Evolutionary conservation across 2,797 vertebrate species (phyloP), one percentile per base, ranked within the genome.

Genomic region (Myotis myotis): DNA sequence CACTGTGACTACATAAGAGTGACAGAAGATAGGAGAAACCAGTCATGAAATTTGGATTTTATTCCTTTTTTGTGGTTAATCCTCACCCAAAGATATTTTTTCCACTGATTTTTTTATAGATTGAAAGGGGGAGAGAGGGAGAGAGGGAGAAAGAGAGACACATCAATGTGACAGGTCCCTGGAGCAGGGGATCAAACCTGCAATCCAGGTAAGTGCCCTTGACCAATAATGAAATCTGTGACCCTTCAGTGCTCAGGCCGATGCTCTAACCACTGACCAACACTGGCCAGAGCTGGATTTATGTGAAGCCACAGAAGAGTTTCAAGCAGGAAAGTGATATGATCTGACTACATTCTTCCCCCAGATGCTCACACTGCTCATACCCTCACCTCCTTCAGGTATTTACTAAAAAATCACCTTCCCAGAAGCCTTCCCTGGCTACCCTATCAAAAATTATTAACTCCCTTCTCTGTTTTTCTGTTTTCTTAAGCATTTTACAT

Each of bases 371-470:
- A 19, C 10, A 79, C 8, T 74, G 76, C 41, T 82, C 49, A 88
- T 16, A 47, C 16, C 47, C 78, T 89, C 28, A 72, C 6, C 30
- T n/a, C 33, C 25, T 81, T 62, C 3, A 47, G 22, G 30, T 91
- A 85, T 87, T 93, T 55, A 91, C 53, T 89, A n/a, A 89, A 85
- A 92, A 71, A 23, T 92, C 41, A 80, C 64, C 41, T 91, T 87
- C 36, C 68, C 33, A 89, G 10, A 94, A 22, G 62, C 36, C 33
- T 71, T 87, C n/a, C 51, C 80, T 68, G 41, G 64, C 60, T 93
- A 68, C 47, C 49, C 20, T 74, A 92, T 41, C 33, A 92, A 93
- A 96, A 90, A 87, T 2, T n/a, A 0, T 57, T 53, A 91, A 92
- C 19, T 82, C 41, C 30, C 11, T 85, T 82, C 57, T 92, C 41